phyloP scores from a whole-genome alignment of 2,888 invertebrate genomes.

The Acleris literana region DNA sequence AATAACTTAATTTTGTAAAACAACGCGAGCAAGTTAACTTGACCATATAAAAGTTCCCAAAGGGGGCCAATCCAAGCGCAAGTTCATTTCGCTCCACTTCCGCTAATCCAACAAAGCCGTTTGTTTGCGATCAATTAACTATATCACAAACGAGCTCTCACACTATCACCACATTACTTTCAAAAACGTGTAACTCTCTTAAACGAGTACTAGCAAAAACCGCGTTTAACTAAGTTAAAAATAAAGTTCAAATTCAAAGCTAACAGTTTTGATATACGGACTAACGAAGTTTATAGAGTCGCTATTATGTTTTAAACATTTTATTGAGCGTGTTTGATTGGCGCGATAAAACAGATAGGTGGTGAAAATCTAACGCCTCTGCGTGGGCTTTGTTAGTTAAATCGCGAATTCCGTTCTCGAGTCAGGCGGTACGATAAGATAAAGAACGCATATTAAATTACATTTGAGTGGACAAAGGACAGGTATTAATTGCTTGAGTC shows the following conservation, averaged over 20 bases:
- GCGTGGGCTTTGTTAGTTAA: conserved; percentile 6
- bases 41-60: conserved; percentile 1
- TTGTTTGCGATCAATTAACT: conserved; percentile 26
- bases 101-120: conserved; percentile 19
- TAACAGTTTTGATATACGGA: no score
- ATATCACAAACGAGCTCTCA: conserved; percentile 23
- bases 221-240: no score
- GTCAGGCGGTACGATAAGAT: no score
- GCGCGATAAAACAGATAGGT: conserved; percentile 10
- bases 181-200: no score
- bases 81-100: conserved; percentile 8
- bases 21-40: background rate
- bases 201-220: no score
- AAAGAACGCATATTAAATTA: no score
- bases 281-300: no score
- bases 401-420: background rate
- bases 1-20: no score
- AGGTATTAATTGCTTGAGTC: no score
- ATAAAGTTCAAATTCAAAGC: no score
- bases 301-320: conserved; percentile 14
- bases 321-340: background rate
- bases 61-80: conserved; percentile 12
- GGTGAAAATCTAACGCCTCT: conserved; percentile 10
- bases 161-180: conserved; percentile 6
- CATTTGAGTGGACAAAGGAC: no score